These are phyloP conservation scores for Gnathonemus echidnorhynchus DNA, from an alignment of 2,113 vertebrate genomes.

Conservation along the genomic window DNA sequence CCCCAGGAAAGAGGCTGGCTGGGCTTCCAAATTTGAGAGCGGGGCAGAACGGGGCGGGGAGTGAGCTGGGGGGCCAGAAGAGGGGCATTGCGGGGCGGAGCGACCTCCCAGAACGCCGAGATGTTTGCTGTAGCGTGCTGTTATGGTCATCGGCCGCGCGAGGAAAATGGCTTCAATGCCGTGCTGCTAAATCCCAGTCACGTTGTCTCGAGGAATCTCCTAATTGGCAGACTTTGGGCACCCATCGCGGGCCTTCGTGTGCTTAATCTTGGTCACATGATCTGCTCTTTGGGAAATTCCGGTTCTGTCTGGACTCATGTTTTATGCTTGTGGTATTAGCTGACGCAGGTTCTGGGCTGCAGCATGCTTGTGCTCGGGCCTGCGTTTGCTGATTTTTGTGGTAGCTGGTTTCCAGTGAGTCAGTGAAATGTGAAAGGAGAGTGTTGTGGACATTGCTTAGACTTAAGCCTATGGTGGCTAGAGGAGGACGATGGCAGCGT, in stretches of 20 bases:
- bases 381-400: background rate
- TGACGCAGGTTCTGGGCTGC: background rate
- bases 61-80: slow-evolving; percentile 44
- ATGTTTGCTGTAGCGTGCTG: slow-evolving; percentile 30
- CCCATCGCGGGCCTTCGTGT: background rate
- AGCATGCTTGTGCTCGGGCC: background rate
- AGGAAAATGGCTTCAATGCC: background rate
- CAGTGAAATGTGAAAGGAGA: background rate
- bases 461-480: background rate
- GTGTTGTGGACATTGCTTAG: background rate
- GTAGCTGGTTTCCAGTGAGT: background rate
- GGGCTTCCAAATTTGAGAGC: slow-evolving; percentile 53
- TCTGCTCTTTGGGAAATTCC: background rate
- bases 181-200: background rate
- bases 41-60: slow-evolving; percentile 37
- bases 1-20: slow-evolving; percentile 61
- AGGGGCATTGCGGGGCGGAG: slow-evolving; percentile 42
- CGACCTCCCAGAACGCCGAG: slow-evolving; percentile 38
- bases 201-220: background rate
- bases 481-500: background rate
- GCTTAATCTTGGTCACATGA: background rate
- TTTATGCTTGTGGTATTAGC: background rate
- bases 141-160: background rate
- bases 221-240: background rate
- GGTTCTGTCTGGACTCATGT: background rate